Conservation (phyloP, 2,797 vertebrate species). For the Pelobates cultripes region DNA sequence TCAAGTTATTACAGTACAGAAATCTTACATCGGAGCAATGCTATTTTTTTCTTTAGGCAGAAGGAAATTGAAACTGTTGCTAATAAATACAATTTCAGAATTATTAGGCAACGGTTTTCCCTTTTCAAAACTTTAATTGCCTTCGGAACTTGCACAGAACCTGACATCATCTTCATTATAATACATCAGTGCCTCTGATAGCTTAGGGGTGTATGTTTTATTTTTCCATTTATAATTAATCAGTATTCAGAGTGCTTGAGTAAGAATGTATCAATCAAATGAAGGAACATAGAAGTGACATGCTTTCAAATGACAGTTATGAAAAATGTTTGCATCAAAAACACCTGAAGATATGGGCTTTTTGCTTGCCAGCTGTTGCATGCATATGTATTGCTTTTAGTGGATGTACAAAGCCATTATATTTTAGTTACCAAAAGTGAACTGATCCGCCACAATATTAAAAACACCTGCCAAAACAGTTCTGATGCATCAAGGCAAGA, state of each 20-base stretch:
- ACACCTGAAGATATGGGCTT: not conserved
- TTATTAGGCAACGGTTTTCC: slow-evolving; percentile 3
- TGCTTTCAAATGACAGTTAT: slow-evolving; percentile 3
- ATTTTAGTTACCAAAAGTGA: not conserved
- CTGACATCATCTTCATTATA: slow-evolving; percentile 3
- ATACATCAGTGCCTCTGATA: not conserved
- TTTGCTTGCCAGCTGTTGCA: slow-evolving; percentile 1
- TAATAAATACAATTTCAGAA: not conserved
- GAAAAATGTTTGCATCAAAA: slow-evolving; percentile 8
- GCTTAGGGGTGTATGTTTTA: slow-evolving; percentile 3
- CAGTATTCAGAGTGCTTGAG: slow-evolving; percentile 8
- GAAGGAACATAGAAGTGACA: slow-evolving; percentile 2
- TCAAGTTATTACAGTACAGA: not conserved
- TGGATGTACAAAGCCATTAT: not conserved
- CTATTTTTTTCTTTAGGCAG: not conserved
- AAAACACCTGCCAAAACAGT: too few relatives aligned
- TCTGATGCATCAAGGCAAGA: too few relatives aligned
- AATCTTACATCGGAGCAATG: not conserved
- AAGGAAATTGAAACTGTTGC: not conserved
- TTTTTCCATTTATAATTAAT: slow-evolving; percentile 3
- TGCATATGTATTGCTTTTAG: not conserved
- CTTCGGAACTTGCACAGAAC: not conserved
- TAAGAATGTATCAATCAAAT: slow-evolving; percentile 26
- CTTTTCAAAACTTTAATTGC: slow-evolving; percentile 14
- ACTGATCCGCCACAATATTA: too few relatives aligned